Percentiles rank a stretch among this genome's conserved stretches.
phyloP scores from a whole-genome alignment of 2,797 vertebrate genomes.

The Paguma larvata region DNA sequence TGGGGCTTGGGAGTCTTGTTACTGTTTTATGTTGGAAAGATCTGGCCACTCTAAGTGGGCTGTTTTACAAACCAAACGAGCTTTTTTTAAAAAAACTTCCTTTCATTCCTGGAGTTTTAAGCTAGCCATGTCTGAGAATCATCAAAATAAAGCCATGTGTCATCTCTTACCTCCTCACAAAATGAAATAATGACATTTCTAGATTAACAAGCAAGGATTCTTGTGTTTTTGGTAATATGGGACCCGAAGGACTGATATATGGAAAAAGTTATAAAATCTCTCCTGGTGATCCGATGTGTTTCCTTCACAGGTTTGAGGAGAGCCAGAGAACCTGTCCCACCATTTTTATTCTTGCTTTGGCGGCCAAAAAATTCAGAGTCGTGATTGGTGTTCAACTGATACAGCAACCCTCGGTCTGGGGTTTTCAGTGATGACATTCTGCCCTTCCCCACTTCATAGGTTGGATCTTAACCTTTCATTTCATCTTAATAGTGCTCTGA shows the following conservation, averaged over 20 bases:
- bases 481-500: background rate
- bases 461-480: slow-evolving; percentile 32
- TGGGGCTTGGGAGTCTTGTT: background rate
- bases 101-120: background rate
- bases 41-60: background rate
- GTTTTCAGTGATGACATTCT: background rate
- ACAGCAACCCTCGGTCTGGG: background rate
- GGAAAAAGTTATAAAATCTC: background rate
- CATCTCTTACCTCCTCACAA: background rate
- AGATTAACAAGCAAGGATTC: background rate
- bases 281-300: background rate
- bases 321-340: background rate
- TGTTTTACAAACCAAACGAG: background rate
- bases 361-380: background rate
- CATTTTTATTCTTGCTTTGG: background rate
- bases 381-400: background rate
- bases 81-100: background rate
- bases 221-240: background rate
- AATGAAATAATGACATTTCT: background rate
- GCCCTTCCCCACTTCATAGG: background rate
- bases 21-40: background rate
- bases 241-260: background rate
- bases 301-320: background rate
- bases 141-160: background rate
- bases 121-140: background rate